A percentile compares a stretch with the other conserved stretches of the same genome.
These are phyloP conservation scores for honey bee (Apis mellifera) DNA, from an alignment of 1,140 invertebrate genomes.

Conservation along the genomic window Amel_HAv3.1 CM009932.2:8186501-8187000, in stretches of 20 bases:
- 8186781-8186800: neutral
- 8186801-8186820: neutral
- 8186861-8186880: neutral
- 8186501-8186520: slow-evolving; percentile 23
- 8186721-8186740: slow-evolving; percentile 35
- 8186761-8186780: slow-evolving; percentile 4
- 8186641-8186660: slow-evolving; percentile 75
- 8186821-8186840: no score
- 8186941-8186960: slow-evolving; percentile 22
- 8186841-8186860: neutral
- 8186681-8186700: slow-evolving; percentile 50
- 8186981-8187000: slow-evolving; percentile 25
- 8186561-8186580: slow-evolving; percentile 67
- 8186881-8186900: neutral
- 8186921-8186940: slow-evolving; percentile 5
- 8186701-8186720: slow-evolving; percentile 46
- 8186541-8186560: slow-evolving; percentile 49
- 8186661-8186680: slow-evolving; percentile 59
- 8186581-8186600: slow-evolving; percentile 62
- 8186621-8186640: slow-evolving; percentile 67
- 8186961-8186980: slow-evolving; percentile 34
- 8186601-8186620: slow-evolving; percentile 57
- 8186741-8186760: slow-evolving; percentile 53
- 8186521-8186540: slow-evolving; percentile 42
- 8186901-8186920: neutral